Evolutionary conservation across 2,113 vertebrate species (phyloP).

Genomic region (Accipiter virgatus): DNA sequence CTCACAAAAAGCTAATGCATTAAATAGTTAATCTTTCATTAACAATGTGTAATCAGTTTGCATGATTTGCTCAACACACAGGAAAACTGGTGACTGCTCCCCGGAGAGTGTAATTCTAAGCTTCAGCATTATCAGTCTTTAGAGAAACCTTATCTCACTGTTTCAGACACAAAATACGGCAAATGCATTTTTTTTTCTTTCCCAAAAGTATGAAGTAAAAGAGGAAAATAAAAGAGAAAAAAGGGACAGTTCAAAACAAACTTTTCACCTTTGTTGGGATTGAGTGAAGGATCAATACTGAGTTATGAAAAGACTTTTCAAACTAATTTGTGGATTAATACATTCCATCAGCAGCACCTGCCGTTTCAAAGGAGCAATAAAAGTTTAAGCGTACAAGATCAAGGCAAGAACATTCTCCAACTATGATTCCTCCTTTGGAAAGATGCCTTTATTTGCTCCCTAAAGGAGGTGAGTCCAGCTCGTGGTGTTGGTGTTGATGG

Average conservation of each 20-base stretch:
- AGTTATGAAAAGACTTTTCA: background rate
- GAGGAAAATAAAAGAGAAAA: background rate
- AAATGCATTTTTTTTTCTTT: background rate
- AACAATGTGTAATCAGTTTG: conserved; percentile 61
- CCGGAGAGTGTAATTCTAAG: conserved; percentile 20
- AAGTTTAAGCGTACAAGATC: background rate
- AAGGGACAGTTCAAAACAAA: background rate
- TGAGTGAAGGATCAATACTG: background rate
- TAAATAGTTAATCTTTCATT: conserved; percentile 70
- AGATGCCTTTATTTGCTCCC: conserved; percentile 8
- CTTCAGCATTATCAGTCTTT: background rate
- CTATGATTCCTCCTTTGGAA: background rate
- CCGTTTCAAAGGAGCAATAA: background rate
- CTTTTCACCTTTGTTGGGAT: background rate
- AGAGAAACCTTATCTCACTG: background rate
- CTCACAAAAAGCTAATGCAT: conserved; percentile 55
- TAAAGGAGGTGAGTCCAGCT: background rate
- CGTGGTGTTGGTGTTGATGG: background rate
- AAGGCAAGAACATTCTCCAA: background rate
- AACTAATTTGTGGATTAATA: conserved; percentile 18
- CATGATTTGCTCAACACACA: conserved; percentile 48
- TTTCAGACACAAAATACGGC: background rate
- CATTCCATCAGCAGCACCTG: background rate
- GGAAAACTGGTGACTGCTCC: conserved; percentile 20
- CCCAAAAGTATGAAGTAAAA: background rate